Conservation (phyloP, 2,113 vertebrate genomes). For the Oreochromis aureus region DNA sequence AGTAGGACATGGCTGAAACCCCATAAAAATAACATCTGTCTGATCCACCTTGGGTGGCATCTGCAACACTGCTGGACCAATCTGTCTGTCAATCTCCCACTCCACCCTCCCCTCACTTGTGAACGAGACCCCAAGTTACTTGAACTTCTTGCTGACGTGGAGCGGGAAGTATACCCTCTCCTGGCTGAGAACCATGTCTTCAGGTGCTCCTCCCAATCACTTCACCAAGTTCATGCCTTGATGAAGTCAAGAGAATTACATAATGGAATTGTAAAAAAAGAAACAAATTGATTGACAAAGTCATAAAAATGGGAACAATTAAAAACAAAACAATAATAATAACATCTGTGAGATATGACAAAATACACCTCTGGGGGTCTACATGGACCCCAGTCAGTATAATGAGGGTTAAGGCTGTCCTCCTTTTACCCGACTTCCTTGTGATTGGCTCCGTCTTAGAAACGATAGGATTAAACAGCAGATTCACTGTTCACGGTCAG, state of each 20-base stretch:
- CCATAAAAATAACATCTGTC: background rate
- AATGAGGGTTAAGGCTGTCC: background rate
- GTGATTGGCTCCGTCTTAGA: background rate
- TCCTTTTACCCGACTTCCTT: background rate
- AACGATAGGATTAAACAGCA: background rate
- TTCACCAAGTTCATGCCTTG: background rate
- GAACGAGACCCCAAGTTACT: background rate
- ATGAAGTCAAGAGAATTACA: background rate
- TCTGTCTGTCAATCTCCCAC: background rate
- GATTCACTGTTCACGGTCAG: background rate
- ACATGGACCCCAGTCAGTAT: background rate
- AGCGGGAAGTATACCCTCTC: background rate
- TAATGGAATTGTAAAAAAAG: background rate
- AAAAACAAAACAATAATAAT: background rate
- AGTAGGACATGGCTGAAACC: background rate
- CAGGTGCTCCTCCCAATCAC: background rate
- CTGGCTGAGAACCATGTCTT: background rate
- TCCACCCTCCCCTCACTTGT: background rate
- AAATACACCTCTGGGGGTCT: background rate
- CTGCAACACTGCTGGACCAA: background rate
- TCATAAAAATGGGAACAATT: background rate
- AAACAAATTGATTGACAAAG: background rate
- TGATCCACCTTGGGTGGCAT: background rate
- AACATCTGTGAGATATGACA: background rate
- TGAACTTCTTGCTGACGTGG: accelerated